phyloP scores from a whole-genome alignment of 1,140 invertebrate species.

The Drosophila hydei region DNA sequence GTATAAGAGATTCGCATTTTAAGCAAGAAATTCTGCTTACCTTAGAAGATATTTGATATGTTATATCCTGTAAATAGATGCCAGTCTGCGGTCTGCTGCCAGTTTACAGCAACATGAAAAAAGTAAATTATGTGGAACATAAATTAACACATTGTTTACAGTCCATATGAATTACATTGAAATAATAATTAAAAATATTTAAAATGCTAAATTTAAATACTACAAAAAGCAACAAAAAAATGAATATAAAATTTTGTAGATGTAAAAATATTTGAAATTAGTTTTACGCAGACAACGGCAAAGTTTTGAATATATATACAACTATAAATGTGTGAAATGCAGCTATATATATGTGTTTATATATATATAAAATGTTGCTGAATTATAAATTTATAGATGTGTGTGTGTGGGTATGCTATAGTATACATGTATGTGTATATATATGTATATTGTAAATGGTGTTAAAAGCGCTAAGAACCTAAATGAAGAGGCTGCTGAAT shows the following conservation, averaged over 20 bases:
- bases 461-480: slow-evolving; percentile 37
- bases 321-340: slow-evolving; percentile 18
- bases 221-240: slow-evolving; percentile 14
- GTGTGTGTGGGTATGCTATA: slow-evolving; percentile 4
- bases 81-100: not conserved
- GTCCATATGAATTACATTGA: slow-evolving; percentile 17
- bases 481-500: slow-evolving; percentile 22
- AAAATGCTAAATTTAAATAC: slow-evolving; percentile 11
- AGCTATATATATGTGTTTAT: slow-evolving; percentile 4
- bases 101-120: not conserved
- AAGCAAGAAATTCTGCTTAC: not conserved
- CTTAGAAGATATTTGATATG: no score
- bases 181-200: slow-evolving; percentile 20
- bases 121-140: slow-evolving; percentile 23
- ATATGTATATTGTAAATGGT: slow-evolving; percentile 31
- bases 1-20: no score
- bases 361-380: slow-evolving; percentile 11
- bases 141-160: slow-evolving; percentile 46
- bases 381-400: slow-evolving; percentile 10
- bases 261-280: slow-evolving; percentile 40
- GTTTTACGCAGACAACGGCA: slow-evolving; percentile 35
- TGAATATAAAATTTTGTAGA: slow-evolving; percentile 9
- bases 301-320: slow-evolving; percentile 30
- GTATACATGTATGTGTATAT: slow-evolving; percentile 1
- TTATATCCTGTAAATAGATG: not conserved